Evolutionary conservation across 30 jellyfish, hydroid and myxozoan genomes (phyloP).

Genomic region (Cassiopea xamachana): DNA sequence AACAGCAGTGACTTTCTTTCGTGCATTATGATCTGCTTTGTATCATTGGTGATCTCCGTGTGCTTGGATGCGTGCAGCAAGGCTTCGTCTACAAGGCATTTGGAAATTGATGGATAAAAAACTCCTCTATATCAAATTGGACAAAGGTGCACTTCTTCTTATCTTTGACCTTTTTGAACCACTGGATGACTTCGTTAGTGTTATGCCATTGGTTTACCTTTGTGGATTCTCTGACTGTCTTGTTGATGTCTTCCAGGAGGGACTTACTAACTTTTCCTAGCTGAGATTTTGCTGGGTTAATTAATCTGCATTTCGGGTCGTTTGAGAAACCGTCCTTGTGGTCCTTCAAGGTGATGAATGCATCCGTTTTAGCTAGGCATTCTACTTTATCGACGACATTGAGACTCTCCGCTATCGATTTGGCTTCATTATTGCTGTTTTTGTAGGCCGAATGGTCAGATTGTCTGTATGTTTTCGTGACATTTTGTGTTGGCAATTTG

Average conservation of each 20-base stretch:
- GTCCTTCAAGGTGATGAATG: constrained; percentile 74
- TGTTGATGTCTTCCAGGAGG: constrained; percentile 33
- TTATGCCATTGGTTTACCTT: constrained; percentile 27
- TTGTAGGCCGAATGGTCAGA: too few species aligned
- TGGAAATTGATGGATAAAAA: neutral
- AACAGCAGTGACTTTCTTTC: too few species aligned
- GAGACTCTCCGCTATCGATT: constrained; percentile 21
- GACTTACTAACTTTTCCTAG: neutral
- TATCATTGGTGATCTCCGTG: neutral
- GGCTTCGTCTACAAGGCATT: neutral
- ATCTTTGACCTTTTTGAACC: constrained; percentile 3
- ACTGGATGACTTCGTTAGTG: neutral
- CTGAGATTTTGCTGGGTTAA: constrained; percentile 61
- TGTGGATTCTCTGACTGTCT: constrained; percentile 10
- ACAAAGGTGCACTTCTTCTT: neutral
- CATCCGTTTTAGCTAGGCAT: constrained; percentile 32
- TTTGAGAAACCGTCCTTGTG: constrained; percentile 67
- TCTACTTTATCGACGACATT: constrained; percentile 41
- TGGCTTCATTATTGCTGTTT: too few species aligned
- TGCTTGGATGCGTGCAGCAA: neutral
- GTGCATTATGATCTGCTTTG: neutral
- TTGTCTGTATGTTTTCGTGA: too few species aligned
- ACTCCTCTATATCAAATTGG: neutral
- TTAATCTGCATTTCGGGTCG: constrained; percentile 68
- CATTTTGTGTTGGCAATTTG: too few species aligned